A percentile compares a stretch with the other conserved stretches of the same genome.
phyloP scores from a whole-genome alignment of 2,797 vertebrate species.

The Sebastes matsubarae region DNA sequence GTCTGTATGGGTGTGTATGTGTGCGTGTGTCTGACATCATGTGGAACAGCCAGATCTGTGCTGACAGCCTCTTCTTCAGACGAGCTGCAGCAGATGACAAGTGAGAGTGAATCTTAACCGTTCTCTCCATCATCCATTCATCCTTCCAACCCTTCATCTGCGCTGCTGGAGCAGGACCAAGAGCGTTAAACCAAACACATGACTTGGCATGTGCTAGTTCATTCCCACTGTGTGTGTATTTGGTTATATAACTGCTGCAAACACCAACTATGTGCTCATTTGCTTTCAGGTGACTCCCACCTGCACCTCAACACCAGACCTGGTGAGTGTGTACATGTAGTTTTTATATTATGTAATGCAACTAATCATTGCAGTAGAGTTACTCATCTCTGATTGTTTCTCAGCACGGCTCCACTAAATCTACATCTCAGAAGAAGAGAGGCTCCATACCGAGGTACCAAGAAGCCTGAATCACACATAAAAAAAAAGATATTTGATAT shows the following conservation, averaged over 20 bases:
- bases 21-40: constrained; percentile 8
- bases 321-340: constrained; percentile 74
- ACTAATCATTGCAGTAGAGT: neutral
- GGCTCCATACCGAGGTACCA: constrained; percentile 85
- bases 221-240: constrained; percentile 7
- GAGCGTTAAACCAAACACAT: constrained; percentile 50
- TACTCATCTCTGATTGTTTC: constrained; percentile 13
- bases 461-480: neutral
- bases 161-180: constrained; percentile 47
- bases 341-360: neutral
- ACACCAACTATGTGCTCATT: constrained; percentile 25
- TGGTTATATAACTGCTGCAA: neutral
- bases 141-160: constrained; percentile 47
- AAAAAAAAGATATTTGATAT: neutral
- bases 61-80: constrained; percentile 48
- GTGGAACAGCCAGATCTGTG: constrained; percentile 40
- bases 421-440: constrained; percentile 82
- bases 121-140: constrained; percentile 37
- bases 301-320: constrained; percentile 79
- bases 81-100: constrained; percentile 62
- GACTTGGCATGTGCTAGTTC: constrained; percentile 36
- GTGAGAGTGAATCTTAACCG: constrained; percentile 37
- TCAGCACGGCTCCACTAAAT: constrained; percentile 83
- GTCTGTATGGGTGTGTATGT: neutral
- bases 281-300: constrained; percentile 80